Base-by-base conservation (phyloP, 2,113 vertebrate species). In the Ceyx cyanopectus region DNA sequence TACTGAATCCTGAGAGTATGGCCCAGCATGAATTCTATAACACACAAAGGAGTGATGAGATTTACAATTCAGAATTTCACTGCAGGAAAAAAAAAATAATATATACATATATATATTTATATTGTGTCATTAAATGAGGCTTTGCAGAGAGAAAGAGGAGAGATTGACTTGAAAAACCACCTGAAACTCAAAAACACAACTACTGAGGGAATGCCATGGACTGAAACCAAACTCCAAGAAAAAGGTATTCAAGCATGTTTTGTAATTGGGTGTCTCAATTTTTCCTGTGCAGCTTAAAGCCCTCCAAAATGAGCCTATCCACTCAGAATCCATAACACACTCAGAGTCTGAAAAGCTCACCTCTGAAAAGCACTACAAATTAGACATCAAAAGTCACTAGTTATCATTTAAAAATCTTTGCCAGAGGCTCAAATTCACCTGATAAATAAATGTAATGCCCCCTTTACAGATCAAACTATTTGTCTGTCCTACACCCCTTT, bases 181-280 rank as follows among this genome's bases (percentile, higher is more conserved):
- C 20, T 30, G 65, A 83, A 90, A 48, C 43, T 74, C 83, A 40
- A 46, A 65, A 48, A 61, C 6, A 6, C 26, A 45, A 11, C 80
- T 74, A 7, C 85, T 61, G 53, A 57, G 30, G 57, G 45, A 92
- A 86, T 43, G 45, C 77, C 77, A 58, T 32, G 65, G 81, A 90
- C 83, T 89, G 77, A 93, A 96, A 86, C 80, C n/a, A 90, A 95
- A 92, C 56, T 83, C 80, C 67, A 84, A 75, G 66, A 69, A 84
- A 84, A 86, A 89, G 45, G 54, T 90, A 84, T 62, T 92, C 69
- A 88, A 92, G 90, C 83, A 72, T 83, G 80, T 70, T 92, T 75
- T 54, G 45, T 90, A 92, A 90, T 90, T 90, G 80, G 23, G 24
- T 43, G 46, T 40, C 74, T 86, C 81, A 30, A 27, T 65, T 58